Conservation (phyloP, 2,888 invertebrate species). For the Drosophila leonis region DNA sequence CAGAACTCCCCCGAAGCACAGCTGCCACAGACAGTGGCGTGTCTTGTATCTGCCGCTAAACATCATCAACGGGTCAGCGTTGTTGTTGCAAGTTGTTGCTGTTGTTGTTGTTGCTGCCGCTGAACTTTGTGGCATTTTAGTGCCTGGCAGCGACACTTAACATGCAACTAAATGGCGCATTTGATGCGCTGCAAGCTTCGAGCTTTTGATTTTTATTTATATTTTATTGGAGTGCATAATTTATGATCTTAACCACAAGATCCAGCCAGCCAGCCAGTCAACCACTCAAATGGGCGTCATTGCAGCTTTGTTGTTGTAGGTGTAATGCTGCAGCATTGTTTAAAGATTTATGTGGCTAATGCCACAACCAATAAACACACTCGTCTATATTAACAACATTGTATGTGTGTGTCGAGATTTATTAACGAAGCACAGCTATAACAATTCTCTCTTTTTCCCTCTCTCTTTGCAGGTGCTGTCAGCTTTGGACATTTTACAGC, state of each 20-base stretch:
- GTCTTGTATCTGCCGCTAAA: slow-evolving; percentile 63
- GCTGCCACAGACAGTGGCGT: slow-evolving; percentile 63
- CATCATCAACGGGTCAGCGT: slow-evolving; percentile 67
- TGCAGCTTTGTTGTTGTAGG: slow-evolving; percentile 10
- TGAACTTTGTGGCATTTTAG: slow-evolving; percentile 75
- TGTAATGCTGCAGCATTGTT: slow-evolving; percentile 46
- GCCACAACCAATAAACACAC: slow-evolving; percentile 55
- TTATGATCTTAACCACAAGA: slow-evolving; percentile 48
- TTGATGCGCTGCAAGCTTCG: slow-evolving; percentile 57
- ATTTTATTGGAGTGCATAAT: slow-evolving; percentile 69
- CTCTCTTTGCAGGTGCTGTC: slow-evolving; percentile 93
- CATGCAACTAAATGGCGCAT: slow-evolving; percentile 75
- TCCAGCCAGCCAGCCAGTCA: slow-evolving; percentile 5
- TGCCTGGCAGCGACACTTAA: slow-evolving; percentile 78
- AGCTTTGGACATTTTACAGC: slow-evolving; percentile 98
- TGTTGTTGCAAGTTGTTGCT: slow-evolving; percentile 32
- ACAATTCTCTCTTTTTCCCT: slow-evolving; percentile 5
- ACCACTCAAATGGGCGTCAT: slow-evolving; percentile 21
- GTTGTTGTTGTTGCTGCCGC: slow-evolving; percentile 27
- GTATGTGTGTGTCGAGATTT: slow-evolving; percentile 34
- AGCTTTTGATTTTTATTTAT: slow-evolving; percentile 72
- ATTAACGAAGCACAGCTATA: slow-evolving; percentile 35
- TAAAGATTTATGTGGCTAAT: slow-evolving; percentile 58
- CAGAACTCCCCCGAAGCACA: slow-evolving; percentile 46
- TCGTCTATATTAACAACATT: slow-evolving; percentile 28